These are phyloP conservation scores for Phylloscopus whistleri DNA, from an alignment of 2,113 vertebrate genomes.

Conservation along the genomic window DNA sequence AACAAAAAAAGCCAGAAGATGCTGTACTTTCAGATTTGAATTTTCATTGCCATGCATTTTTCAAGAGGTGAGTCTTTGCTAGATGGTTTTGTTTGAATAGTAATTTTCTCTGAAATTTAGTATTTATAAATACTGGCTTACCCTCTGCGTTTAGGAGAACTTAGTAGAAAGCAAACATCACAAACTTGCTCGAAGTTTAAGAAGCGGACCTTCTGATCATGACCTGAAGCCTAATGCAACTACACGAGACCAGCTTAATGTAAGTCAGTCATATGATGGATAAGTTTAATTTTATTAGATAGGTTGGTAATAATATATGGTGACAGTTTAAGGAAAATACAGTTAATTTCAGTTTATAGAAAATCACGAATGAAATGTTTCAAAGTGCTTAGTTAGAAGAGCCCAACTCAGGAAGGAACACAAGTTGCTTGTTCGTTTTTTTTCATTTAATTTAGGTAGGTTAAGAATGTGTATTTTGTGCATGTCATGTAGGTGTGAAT, in stretches of 20 bases:
- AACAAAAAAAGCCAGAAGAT: neutral
- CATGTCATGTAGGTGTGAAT: neutral
- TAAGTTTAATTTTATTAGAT: neutral
- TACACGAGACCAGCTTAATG: slow-evolving; percentile 95
- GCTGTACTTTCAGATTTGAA: neutral
- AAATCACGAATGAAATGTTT: neutral
- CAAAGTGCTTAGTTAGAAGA: neutral
- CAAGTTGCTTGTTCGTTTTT: neutral
- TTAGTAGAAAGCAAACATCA: slow-evolving; percentile 98
- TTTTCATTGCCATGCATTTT: neutral
- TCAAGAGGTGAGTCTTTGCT: neutral
- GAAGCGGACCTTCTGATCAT: slow-evolving; percentile 95
- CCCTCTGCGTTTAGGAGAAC: slow-evolving; percentile 82
- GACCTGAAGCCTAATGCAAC: slow-evolving; percentile 98
- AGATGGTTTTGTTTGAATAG: neutral
- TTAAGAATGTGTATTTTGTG: neutral
- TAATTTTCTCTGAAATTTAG: neutral
- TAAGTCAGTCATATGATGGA: slow-evolving; percentile 56
- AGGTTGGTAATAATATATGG: neutral
- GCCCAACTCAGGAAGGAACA: neutral
- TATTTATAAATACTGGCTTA: neutral
- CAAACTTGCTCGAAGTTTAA: slow-evolving; percentile 95
- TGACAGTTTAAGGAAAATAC: neutral
- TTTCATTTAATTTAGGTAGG: rapidly evolving
- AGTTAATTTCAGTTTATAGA: neutral